Base-by-base conservation (phyloP, 1,140 invertebrate species). In the Teleogryllus occipitalis region DNA sequence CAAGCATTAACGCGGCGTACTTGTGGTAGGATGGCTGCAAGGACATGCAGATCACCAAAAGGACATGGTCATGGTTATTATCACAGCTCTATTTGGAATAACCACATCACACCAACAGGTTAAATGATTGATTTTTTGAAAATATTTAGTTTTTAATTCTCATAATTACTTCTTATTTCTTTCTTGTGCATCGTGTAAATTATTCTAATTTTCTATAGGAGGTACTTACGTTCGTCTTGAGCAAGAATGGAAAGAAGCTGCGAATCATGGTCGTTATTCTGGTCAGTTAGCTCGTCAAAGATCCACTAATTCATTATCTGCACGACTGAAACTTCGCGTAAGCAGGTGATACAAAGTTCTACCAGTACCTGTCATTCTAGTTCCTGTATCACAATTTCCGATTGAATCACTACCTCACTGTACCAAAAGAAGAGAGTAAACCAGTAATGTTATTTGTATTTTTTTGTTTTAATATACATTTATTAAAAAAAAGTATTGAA, bases 191-290 rank as follows among this genome's bases (percentile, higher is more conserved):
- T 7, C 2, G 10, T 65, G 54, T 18, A 7, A 65, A 65, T 18
- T 3, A 18, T 65, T 65, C 54, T 39, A 39, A 39, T 80, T 78
- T 79, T 80, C 74, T 82, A 39, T 83, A 90, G 92, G 93, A 78
- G 93, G 93, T 46, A 89, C 90, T 73, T 94, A 93, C 85, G 88
- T 91, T 2, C 88, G 89, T 65, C 84, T 94, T 74, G 93, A 94
- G 86, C 85, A 90, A 47, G 92, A 94, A 83, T 94, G 93, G 90
- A 89, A 89, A 47, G 93, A 94, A 76, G 12, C 65, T 8, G 48
- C 22, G 15, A 74, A 73, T 75, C 75, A 82, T 80, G 54, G 54
- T 14, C 10, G 54, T 10, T 14, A 65, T 18, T 65, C 54, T 65
- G 54, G 54, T 18, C 10, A 10, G 18, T 65, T 65, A 65, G 10